Conservation (phyloP, 2,888 invertebrate species). For the Drosophila aldrichi region DNA sequence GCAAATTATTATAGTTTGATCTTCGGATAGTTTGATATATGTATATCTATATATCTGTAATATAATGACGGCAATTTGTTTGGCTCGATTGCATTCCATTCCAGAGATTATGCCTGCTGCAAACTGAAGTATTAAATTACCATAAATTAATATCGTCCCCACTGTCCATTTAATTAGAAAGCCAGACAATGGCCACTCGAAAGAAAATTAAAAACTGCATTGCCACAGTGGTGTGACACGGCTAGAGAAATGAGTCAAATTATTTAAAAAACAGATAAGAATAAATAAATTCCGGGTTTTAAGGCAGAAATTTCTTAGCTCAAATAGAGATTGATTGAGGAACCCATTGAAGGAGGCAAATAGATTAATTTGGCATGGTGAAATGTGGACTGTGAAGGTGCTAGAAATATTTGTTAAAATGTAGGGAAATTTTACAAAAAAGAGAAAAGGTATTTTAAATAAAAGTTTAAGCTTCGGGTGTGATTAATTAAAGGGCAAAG, state of each 20-base stretch:
- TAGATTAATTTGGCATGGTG: not conserved
- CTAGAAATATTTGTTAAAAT: not conserved
- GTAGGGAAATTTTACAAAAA: not conserved
- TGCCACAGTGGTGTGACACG: constrained; percentile 28
- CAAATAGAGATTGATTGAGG: not conserved
- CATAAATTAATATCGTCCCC: constrained; percentile 68
- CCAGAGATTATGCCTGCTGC: constrained; percentile 37
- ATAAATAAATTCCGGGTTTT: not conserved
- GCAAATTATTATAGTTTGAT: constrained; percentile 72
- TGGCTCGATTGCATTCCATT: constrained; percentile 37
- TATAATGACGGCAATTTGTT: constrained; percentile 64
- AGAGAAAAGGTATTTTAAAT: constrained; percentile 6
- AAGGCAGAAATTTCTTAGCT: not conserved
- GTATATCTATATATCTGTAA: constrained; percentile 6
- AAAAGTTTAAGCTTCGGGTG: not conserved
- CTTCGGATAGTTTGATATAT: constrained; percentile 46
- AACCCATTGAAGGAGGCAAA: not conserved
- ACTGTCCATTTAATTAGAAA: constrained; percentile 65
- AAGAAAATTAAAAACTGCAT: constrained; percentile 10
- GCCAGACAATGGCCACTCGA: constrained; percentile 51
- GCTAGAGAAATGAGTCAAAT: not conserved
- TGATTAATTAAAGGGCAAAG: not conserved
- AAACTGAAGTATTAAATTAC: constrained; percentile 68
- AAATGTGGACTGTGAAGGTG: not conserved
- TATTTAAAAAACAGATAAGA: constrained; percentile 1